Conservation (phyloP, 2,797 vertebrate species). For the Falco columbarius region DNA sequence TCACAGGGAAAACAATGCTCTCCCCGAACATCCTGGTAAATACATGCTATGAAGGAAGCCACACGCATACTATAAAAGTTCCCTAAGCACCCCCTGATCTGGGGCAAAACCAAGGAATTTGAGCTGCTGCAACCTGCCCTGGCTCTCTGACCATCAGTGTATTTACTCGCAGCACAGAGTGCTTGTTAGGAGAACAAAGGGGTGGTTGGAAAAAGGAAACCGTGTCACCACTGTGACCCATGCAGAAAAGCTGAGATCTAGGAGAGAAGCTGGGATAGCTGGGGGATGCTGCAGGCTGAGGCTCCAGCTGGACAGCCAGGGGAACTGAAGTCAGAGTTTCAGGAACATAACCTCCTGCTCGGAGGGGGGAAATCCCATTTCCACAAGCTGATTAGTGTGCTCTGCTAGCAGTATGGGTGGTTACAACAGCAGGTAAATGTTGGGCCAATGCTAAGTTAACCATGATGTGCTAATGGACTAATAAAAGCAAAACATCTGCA, state of each 20-base stretch:
- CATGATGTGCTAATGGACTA: background rate
- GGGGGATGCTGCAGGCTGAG: fast-evolving
- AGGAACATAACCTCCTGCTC: background rate
- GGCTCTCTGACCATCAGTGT: background rate
- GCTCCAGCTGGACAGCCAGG: background rate
- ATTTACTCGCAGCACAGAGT: background rate
- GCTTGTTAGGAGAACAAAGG: background rate
- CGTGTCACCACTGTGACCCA: background rate
- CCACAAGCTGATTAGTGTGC: background rate
- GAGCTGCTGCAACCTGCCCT: background rate
- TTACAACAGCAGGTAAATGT: background rate
- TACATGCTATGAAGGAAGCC: background rate
- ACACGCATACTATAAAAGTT: background rate
- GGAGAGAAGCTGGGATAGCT: background rate
- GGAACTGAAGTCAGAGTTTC: background rate
- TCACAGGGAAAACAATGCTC: background rate
- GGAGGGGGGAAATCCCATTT: background rate
- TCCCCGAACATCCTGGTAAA: background rate
- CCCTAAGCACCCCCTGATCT: background rate
- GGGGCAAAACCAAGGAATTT: background rate
- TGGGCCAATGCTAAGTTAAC: background rate
- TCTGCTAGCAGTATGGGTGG: background rate
- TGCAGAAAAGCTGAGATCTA: background rate
- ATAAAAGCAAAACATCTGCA: background rate
- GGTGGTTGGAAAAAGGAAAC: background rate